Base-by-base conservation (phyloP, 2,888 invertebrate species). In the Physocephala rufipes region DNA sequence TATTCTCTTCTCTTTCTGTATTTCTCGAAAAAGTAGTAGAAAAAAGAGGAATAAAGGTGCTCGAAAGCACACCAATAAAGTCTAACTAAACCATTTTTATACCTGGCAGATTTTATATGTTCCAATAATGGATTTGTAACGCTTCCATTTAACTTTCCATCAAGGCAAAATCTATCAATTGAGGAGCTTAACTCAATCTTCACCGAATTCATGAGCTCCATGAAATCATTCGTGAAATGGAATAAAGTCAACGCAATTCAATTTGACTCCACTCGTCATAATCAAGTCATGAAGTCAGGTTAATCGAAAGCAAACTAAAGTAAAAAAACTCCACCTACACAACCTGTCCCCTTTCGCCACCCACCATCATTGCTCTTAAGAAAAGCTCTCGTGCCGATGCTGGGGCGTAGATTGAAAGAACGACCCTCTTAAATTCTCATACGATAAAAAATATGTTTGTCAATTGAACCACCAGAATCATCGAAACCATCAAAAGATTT, bases 401-500 rank as follows among this genome's bases (percentile, higher is more conserved):
- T n/a, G n/a, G n/a, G n/a, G n/a, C n/a, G n/a, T n/a, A n/a, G n/a
- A n/a, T n/a, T n/a, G n/a, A n/a, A n/a, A n/a, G n/a, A n/a, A n/a
- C 36, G 36, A 62, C 61, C 63, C 9, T 30, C 59, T 16, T 24
- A 26, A 26, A n/a, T 30, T 16, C 59, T 45, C 45, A 19, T 2
- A 64, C n/a, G n/a, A n/a, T n/a, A 24, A 64, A 36, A 68, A 53
- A 16, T 26, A 24, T 62, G 80, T 81, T 82, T 81, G 77, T 78
- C 81, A 78, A 79, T 80, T 80, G 81, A 49, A 49, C 21, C 67
- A 53, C 21, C 67, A 62, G 59, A 66, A 70, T 77, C 82, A 53
- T 26, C 67, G 58, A 55, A 66, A 70, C 77, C 82, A 81, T 82
- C 79, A 80, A 81, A 82, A 81, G 81, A 83, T 82, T 82, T 82